These are phyloP conservation scores for Mobula birostris DNA, from an alignment of 2,113 vertebrate species.

Conservation along the genomic window DNA sequence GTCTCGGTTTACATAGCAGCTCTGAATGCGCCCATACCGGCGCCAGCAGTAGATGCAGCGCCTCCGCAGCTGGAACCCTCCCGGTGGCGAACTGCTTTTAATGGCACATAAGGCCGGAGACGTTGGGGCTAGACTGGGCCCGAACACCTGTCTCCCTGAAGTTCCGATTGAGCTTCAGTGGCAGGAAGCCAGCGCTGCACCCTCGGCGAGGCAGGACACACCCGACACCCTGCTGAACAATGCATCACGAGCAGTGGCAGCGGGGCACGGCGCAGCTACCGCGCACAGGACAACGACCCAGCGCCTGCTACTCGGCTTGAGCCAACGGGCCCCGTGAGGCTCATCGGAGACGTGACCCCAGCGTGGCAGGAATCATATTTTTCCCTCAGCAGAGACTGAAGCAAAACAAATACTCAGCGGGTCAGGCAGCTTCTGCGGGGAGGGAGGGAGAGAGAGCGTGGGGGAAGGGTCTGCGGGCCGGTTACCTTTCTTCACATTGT, in stretches of 20 bases:
- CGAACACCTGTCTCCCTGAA: background rate
- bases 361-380: background rate
- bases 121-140: background rate
- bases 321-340: too few relatives aligned
- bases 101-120: background rate
- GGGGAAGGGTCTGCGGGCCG: too few relatives aligned
- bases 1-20: background rate
- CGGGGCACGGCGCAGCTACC: background rate
- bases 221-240: background rate
- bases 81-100: background rate
- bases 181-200: slow-evolving; percentile 3
- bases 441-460: too few relatives aligned
- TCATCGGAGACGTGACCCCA: too few relatives aligned
- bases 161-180: background rate
- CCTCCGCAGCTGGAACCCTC: too few relatives aligned
- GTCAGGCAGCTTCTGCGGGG: too few relatives aligned
- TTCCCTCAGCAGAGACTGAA: too few relatives aligned
- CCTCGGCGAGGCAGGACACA: background rate
- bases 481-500: too few relatives aligned
- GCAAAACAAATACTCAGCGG: too few relatives aligned
- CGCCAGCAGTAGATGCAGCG: background rate
- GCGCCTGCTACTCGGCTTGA: background rate
- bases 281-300: background rate
- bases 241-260: background rate
- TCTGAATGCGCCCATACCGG: background rate